Conservation (phyloP, 2,888 invertebrate species). For the Leptopilina myrica region DNA sequence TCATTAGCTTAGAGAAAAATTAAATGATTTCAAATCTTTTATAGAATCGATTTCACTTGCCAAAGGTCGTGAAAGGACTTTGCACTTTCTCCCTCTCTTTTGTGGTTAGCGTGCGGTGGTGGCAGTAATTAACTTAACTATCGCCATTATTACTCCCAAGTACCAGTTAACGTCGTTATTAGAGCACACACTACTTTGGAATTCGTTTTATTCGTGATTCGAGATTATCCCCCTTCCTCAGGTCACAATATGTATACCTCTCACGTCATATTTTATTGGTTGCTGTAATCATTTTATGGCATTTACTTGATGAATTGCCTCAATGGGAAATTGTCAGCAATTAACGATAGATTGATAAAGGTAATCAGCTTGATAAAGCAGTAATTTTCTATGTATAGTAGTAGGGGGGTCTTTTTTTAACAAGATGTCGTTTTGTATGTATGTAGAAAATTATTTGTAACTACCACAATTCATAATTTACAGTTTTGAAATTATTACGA, state of each 20-base stretch:
- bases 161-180: conserved; percentile 50
- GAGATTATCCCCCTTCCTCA: neutral
- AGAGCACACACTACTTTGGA: conserved; percentile 28
- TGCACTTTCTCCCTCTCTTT: conserved; percentile 51
- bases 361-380: neutral
- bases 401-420: neutral
- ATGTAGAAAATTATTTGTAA: too few species aligned
- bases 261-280: conserved; percentile 33
- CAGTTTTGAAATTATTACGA: too few species aligned
- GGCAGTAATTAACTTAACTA: conserved; percentile 60
- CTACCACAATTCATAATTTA: too few species aligned
- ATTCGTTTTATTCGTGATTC: conserved; percentile 33
- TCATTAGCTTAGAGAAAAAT: too few species aligned
- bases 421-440: neutral
- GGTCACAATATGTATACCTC: conserved; percentile 4
- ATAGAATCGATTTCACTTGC: conserved; percentile 40
- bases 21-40: neutral
- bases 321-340: neutral
- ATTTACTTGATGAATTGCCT: neutral
- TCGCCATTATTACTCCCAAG: conserved; percentile 51
- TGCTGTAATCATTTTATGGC: conserved; percentile 28
- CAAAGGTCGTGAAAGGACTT: conserved; percentile 44
- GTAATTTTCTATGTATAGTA: neutral
- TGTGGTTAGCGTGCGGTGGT: conserved; percentile 41
- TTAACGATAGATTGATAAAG: conserved; percentile 4